A percentile compares a stretch with the other conserved stretches of the same genome.
These are phyloP conservation scores for Formica exsecta DNA, from an alignment of 1,140 invertebrate species.

Conservation along the genomic window DNA sequence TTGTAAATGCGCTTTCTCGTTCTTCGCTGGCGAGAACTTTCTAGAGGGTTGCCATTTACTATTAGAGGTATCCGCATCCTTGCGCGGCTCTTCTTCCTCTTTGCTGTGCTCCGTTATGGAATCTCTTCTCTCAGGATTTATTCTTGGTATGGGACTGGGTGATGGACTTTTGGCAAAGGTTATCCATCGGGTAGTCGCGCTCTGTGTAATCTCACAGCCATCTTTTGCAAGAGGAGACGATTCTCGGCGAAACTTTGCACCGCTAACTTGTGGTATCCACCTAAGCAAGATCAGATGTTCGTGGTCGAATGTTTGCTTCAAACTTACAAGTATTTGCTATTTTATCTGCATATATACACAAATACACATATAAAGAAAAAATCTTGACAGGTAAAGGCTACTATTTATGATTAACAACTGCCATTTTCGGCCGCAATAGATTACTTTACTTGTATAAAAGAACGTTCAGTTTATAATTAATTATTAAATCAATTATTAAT, in stretches of 20 bases:
- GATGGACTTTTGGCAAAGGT: slow-evolving; percentile 75
- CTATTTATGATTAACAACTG: not conserved
- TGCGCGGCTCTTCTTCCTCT: slow-evolving; percentile 12
- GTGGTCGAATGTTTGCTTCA: not conserved
- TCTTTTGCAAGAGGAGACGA: slow-evolving; percentile 66
- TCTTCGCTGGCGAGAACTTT: slow-evolving; percentile 67
- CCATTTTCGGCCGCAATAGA: not conserved
- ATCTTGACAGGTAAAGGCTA: not conserved
- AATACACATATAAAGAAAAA: not conserved
- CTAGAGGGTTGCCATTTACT: slow-evolving; percentile 71
- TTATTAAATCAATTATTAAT: not conserved
- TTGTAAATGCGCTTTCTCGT: slow-evolving; percentile 12
- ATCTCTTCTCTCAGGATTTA: slow-evolving; percentile 56
- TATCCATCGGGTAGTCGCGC: slow-evolving; percentile 74
- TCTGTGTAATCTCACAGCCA: slow-evolving; percentile 69
- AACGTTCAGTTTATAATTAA: slow-evolving; percentile 15
- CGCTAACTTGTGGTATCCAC: slow-evolving; percentile 75
- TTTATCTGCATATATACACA: slow-evolving; percentile 2
- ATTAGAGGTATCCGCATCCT: slow-evolving; percentile 36
- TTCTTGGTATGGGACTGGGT: slow-evolving; percentile 63
- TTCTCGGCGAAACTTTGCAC: slow-evolving; percentile 67
- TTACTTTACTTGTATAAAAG: not conserved
- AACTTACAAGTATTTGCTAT: not conserved
- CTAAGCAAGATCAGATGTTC: slow-evolving; percentile 48
- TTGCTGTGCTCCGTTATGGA: slow-evolving; percentile 28